Conservation (phyloP, 2,888 invertebrate species). For the Eupithecia exiguata region DNA sequence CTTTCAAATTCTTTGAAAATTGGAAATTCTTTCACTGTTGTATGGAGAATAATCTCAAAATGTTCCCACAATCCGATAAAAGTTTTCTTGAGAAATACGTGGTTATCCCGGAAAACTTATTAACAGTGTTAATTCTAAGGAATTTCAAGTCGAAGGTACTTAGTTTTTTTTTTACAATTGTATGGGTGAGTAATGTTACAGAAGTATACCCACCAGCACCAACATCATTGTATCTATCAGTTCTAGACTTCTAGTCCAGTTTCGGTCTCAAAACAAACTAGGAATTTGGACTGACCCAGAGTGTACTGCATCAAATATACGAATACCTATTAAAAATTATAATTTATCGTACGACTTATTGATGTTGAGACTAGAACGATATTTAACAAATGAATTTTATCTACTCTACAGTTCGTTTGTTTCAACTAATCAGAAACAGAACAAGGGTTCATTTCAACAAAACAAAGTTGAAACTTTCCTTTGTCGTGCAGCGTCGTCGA, state of each 20-base stretch:
- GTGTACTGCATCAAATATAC: not conserved
- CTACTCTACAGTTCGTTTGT: not conserved
- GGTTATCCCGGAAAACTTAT: too few species aligned
- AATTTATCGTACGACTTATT: not conserved
- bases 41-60: too few species aligned
- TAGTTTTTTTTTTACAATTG: too few species aligned
- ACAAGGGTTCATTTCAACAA: not conserved
- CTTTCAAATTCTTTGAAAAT: too few species aligned
- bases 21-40: too few species aligned
- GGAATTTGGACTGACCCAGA: not conserved
- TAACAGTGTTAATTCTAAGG: too few species aligned
- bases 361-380: not conserved
- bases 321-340: not conserved
- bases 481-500: slow-evolving; percentile 7
- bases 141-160: too few species aligned
- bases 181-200: not conserved
- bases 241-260: not conserved
- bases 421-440: not conserved
- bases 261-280: not conserved
- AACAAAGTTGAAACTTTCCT: slow-evolving; percentile 8
- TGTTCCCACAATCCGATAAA: too few species aligned
- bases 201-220: not conserved
- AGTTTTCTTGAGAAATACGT: too few species aligned
- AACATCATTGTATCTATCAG: not conserved
- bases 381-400: not conserved